phyloP scores from a whole-genome alignment of 2,888 invertebrate genomes.

The Aleiodes alternator region DNA sequence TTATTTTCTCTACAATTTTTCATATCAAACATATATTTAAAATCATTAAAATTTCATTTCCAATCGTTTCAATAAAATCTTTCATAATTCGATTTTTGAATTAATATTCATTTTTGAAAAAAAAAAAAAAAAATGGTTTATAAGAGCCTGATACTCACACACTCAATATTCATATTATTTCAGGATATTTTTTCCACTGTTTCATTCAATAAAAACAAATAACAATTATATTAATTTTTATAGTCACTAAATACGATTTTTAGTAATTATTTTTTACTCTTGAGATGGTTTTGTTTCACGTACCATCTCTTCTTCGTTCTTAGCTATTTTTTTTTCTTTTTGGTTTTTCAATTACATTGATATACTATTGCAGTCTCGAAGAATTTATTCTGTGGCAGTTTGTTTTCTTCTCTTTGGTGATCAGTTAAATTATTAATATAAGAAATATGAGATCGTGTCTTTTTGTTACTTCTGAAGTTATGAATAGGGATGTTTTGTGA shows the following conservation, averaged over 20 bases:
- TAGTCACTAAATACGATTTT: slow-evolving; percentile 22
- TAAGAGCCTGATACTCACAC: too few species aligned
- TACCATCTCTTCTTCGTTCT: not conserved
- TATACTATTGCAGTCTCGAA: slow-evolving; percentile 16
- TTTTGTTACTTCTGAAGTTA: too few species aligned
- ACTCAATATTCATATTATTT: too few species aligned
- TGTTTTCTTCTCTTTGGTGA: too few species aligned
- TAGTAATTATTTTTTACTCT: slow-evolving; percentile 20
- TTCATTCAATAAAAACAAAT: slow-evolving; percentile 20
- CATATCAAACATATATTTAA: slow-evolving; percentile 50
- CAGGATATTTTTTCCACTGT: too few species aligned
- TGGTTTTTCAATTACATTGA: slow-evolving; percentile 27
- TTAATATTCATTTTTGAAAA: not conserved
- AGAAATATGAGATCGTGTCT: too few species aligned
- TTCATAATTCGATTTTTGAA: slow-evolving; percentile 37
- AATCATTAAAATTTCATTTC: not conserved
- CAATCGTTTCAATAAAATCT: not conserved
- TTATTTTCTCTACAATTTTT: slow-evolving; percentile 53
- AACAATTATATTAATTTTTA: slow-evolving; percentile 42
- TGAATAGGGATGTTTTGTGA: too few species aligned
- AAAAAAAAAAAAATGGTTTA: too few species aligned
- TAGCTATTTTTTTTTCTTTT: slow-evolving; percentile 12
- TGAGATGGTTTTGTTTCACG: slow-evolving; percentile 1
- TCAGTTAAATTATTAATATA: too few species aligned
- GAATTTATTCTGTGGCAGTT: slow-evolving; percentile 16